Evolutionary conservation across 2,797 vertebrate genomes (phyloP).

Genomic region (Neoniphon sammara): DNA sequence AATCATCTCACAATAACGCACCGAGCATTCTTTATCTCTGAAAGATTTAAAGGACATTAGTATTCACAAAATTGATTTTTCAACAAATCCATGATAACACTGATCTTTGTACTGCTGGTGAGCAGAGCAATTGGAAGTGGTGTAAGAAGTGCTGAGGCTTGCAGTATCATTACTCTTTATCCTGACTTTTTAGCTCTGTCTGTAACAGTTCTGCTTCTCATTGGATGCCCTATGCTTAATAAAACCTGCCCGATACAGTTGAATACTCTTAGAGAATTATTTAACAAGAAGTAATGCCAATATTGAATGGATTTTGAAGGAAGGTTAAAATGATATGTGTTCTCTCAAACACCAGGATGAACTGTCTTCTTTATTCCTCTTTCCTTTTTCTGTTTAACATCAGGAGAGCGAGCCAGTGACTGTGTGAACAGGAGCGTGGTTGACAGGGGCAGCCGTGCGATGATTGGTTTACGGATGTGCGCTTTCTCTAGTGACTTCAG

Average conservation of each 20-base stretch:
- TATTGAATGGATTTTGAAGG: conserved; percentile 45
- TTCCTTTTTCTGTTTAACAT: conserved; percentile 78
- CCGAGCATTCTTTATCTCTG: conserved; percentile 57
- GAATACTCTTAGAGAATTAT: conserved; percentile 37
- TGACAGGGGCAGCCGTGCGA: conserved; percentile 89
- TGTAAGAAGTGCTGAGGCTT: conserved; percentile 73
- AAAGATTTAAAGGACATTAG: conserved; percentile 82
- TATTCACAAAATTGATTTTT: conserved; percentile 79
- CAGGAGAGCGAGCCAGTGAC: conserved; percentile 77
- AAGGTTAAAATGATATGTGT: conserved; percentile 49
- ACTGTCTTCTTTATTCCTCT: conserved; percentile 62
- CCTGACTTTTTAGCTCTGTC: conserved; percentile 64
- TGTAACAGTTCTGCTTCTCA: conserved; percentile 53
- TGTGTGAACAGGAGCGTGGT: conserved; percentile 88
- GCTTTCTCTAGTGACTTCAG: conserved; percentile 92
- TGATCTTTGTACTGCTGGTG: conserved; percentile 77
- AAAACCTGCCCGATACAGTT: not conserved
- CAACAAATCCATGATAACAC: conserved; percentile 81
- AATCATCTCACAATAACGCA: conserved; percentile 69
- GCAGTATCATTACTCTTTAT: conserved; percentile 70
- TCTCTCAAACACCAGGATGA: conserved; percentile 57
- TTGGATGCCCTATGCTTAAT: conserved; percentile 22
- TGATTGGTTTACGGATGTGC: conserved; percentile 94
- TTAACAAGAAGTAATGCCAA: conserved; percentile 25
- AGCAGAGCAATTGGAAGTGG: conserved; percentile 61